Evolutionary conservation across 2,888 invertebrate genomes (phyloP), one percentile per base, ranked within the genome.

Genomic region (Eurois occulta): DNA sequence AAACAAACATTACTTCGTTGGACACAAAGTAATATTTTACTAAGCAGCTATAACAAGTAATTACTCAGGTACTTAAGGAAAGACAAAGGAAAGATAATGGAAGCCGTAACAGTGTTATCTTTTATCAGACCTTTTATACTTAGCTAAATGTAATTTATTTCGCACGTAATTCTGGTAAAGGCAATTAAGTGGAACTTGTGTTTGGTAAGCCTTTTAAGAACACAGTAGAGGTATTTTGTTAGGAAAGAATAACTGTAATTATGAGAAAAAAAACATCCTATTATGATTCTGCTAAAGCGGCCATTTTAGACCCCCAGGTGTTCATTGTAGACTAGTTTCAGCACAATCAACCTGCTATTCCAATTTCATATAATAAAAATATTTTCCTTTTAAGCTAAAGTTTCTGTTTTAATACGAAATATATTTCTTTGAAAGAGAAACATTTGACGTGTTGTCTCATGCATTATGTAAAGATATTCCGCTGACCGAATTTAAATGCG

Each of bases 31-130:
- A 73, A 72, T 78, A 77, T 68, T 83, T 82, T 79, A 86, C 72
- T 75, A 67, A 73, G 80, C 70, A 79, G 75, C 66, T 79, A 79
- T 67, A 70, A 70, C 66, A 69, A 77, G 87, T 87, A 80, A 84
- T 85, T 84, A 85, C 76, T 75, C 28, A 67, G 72, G 83, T 80
- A 74, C 81, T 72, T 76, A 77, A 70, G 62, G 32, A 48, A 72
- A 80, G 81, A 85, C 85, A 87, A 85, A 87, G 77, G 74, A 32
- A 72, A 84, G 80, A 70, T 87, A 85, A 87, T 85, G 85, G 85
- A 80, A 58, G 80, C 80, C 65, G 79, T 84, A 86, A 85, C 84
- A 46, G 69, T 77, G 72, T 85, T 87, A 85, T 84, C 87, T 86
- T 80, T 84, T 85, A 86, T 87, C 85, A 80, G 81, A 72, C 73